These are phyloP conservation scores for Pterocles gutturalis DNA, from an alignment of 2,113 vertebrate species.

Conservation along the genomic window DNA sequence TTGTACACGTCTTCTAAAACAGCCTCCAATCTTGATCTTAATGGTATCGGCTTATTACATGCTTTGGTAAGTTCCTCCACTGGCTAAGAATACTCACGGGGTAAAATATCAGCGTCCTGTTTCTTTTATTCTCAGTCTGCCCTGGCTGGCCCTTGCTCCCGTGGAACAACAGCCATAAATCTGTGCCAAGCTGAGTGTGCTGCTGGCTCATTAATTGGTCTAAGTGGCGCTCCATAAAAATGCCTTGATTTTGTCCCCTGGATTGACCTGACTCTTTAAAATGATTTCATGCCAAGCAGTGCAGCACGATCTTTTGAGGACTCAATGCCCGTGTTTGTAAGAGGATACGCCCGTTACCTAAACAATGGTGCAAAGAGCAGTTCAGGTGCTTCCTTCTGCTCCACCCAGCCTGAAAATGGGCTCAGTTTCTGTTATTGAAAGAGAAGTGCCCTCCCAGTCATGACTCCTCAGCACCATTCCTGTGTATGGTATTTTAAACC, in stretches of 20 bases:
- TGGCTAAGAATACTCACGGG: not conserved
- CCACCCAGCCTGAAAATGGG: not conserved
- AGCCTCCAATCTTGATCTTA: not conserved
- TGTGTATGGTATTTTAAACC: not conserved
- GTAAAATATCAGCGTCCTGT: not conserved
- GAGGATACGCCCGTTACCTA: not conserved
- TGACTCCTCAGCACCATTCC: not conserved
- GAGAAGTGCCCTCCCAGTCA: not conserved
- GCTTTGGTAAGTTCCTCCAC: not conserved
- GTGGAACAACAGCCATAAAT: not conserved
- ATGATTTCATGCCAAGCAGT: not conserved
- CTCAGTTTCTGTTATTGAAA: not conserved
- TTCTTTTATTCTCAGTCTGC: not conserved
- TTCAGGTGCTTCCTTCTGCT: not conserved
- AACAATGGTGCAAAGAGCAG: not conserved
- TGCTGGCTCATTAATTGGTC: not conserved
- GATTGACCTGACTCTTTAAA: not conserved
- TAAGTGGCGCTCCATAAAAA: not conserved
- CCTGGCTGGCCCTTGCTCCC: not conserved
- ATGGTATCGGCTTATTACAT: not conserved
- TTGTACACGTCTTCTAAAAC: not conserved
- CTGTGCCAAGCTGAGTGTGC: not conserved
- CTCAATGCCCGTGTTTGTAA: not conserved
- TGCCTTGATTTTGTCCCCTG: not conserved
- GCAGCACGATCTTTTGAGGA: not conserved